phyloP scores from a whole-genome alignment of 2,797 vertebrate species.

The Crenuchus spilurus region DNA sequence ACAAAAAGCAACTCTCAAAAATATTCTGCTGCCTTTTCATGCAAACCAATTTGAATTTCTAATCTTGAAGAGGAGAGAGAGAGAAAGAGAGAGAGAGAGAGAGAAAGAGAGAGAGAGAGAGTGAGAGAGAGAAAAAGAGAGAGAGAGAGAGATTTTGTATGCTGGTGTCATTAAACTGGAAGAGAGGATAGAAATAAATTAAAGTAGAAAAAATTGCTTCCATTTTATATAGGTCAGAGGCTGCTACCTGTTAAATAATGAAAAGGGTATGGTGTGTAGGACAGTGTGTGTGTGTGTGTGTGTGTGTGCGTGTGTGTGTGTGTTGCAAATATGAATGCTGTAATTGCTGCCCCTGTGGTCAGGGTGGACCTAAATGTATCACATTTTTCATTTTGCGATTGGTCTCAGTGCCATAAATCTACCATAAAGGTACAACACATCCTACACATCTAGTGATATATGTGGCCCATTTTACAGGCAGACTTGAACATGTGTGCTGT shows the following conservation, averaged over 20 bases:
- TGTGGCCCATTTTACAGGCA: too few species aligned
- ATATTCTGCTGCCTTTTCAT: slow-evolving; percentile 27
- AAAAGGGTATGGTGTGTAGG: slow-evolving; percentile 31
- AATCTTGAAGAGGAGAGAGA: slow-evolving; percentile 44
- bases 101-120: slow-evolving; percentile 23
- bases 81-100: slow-evolving; percentile 11
- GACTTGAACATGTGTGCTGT: not conserved
- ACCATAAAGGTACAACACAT: not conserved
- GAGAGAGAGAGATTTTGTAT: slow-evolving; percentile 24
- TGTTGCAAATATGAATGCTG: slow-evolving; percentile 38
- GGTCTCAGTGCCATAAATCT: not conserved
- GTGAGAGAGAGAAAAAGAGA: slow-evolving; percentile 1
- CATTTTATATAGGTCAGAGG: slow-evolving; percentile 49
- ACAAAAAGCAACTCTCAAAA: slow-evolving; percentile 1
- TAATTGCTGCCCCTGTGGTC: slow-evolving; percentile 29
- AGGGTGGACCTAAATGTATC: slow-evolving; percentile 14
- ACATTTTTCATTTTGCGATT: slow-evolving; percentile 13
- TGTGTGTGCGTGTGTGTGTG: slow-evolving; percentile 16
- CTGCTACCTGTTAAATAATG: slow-evolving; percentile 52
- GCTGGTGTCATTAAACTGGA: slow-evolving; percentile 51
- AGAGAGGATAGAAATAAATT: slow-evolving; percentile 41
- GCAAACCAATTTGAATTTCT: slow-evolving; percentile 58
- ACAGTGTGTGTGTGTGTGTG: slow-evolving; percentile 23
- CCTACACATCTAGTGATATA: not conserved
- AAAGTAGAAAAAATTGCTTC: slow-evolving; percentile 27